A percentile compares a stretch with the other conserved stretches of the same genome.
Conservation (phyloP, 2,888 invertebrate species). For the Acleris cristana region DNA sequence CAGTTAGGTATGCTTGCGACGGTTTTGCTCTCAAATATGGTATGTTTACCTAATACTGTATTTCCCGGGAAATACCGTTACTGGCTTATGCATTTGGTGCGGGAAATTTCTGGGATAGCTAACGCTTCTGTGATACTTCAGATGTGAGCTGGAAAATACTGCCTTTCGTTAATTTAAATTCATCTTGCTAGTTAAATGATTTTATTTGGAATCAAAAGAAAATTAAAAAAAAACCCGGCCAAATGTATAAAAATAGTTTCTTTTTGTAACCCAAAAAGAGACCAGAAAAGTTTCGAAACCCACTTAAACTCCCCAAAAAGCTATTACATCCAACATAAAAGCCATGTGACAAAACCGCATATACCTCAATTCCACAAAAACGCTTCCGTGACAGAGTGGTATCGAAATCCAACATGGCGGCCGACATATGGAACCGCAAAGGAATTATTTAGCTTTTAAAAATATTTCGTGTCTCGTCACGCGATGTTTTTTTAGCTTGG, state of each 20-base stretch:
- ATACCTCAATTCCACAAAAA: slow-evolving; percentile 22
- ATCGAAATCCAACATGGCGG: slow-evolving; percentile 49
- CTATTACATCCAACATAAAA: background rate
- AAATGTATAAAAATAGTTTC: too few species aligned
- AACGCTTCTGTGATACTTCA: too few species aligned
- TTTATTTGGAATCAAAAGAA: too few species aligned
- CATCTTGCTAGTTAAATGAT: too few species aligned
- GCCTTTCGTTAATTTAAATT: too few species aligned
- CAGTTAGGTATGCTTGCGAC: background rate
- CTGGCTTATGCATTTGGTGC: background rate
- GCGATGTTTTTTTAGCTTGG: slow-evolving; percentile 13
- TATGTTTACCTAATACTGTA: too few species aligned
- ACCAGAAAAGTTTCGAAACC: background rate
- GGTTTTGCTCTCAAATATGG: too few species aligned
- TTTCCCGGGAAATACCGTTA: too few species aligned
- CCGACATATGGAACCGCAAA: slow-evolving; percentile 53
- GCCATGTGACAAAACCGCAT: slow-evolving; percentile 18
- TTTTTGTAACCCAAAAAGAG: too few species aligned
- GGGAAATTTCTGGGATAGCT: background rate
- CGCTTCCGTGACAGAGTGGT: slow-evolving; percentile 30
- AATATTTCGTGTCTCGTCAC: slow-evolving; percentile 29
- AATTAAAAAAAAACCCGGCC: too few species aligned
- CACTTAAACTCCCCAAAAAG: background rate
- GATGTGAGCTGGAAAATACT: too few species aligned
- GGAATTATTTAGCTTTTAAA: slow-evolving; percentile 43